phyloP scores from a whole-genome alignment of 1,140 invertebrate genomes.

The Aricia agestis region DNA sequence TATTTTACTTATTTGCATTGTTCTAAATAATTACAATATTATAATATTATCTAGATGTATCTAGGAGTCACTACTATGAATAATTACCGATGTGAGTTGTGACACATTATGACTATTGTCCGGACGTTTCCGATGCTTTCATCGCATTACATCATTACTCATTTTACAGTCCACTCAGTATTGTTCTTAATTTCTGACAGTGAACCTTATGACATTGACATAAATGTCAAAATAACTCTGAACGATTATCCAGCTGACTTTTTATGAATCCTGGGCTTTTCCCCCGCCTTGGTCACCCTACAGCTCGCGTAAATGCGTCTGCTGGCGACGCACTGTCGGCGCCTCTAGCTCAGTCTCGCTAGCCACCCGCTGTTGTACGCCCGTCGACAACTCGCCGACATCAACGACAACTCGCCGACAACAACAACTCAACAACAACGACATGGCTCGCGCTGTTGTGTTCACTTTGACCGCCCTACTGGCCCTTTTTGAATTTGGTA shows the following conservation, averaged over 20 bases:
- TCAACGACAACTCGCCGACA: slow-evolving; percentile 23
- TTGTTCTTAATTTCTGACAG: background rate
- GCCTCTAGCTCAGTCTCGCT: slow-evolving; percentile 47
- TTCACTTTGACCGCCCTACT: slow-evolving; percentile 49
- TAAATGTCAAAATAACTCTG: background rate
- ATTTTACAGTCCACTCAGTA: background rate
- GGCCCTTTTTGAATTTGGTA: slow-evolving; percentile 58
- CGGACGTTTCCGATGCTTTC: too few species aligned
- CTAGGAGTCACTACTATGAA: too few species aligned
- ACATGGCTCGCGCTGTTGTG: slow-evolving; percentile 49
- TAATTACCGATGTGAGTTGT: too few species aligned
- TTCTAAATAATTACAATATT: too few species aligned
- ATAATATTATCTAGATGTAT: too few species aligned
- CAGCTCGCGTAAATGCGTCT: slow-evolving; percentile 50
- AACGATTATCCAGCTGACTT: background rate
- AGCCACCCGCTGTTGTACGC: slow-evolving; percentile 39
- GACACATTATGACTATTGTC: too few species aligned
- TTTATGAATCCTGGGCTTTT: background rate
- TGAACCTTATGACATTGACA: background rate
- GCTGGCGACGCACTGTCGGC: slow-evolving; percentile 54
- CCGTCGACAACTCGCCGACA: slow-evolving; percentile 30
- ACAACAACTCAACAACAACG: slow-evolving; percentile 23
- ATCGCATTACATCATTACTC: too few species aligned
- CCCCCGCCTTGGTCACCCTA: slow-evolving; percentile 31
- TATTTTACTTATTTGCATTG: too few species aligned